These are phyloP conservation scores for Sesia bembeciformis DNA, from an alignment of 2,888 invertebrate species.

Conservation along the genomic window DNA sequence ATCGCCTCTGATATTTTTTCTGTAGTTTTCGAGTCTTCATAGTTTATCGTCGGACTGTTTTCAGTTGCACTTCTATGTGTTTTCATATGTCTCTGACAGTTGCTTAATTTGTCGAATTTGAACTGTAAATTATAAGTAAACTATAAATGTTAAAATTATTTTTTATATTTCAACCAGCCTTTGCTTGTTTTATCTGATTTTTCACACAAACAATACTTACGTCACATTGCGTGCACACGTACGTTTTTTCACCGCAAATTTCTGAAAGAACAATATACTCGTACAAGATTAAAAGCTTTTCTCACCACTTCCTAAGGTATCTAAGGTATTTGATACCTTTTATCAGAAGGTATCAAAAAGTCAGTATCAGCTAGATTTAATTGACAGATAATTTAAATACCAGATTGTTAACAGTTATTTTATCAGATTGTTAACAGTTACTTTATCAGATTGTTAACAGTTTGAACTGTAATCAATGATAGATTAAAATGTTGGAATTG, in stretches of 20 bases:
- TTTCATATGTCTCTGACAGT: conserved; percentile 43
- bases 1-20: conserved; percentile 8
- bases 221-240: background rate
- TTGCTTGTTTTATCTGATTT: background rate
- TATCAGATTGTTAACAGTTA: no score
- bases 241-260: background rate
- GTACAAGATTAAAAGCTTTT: no score
- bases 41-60: conserved; percentile 3
- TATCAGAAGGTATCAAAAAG: no score
- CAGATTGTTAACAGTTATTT: no score
- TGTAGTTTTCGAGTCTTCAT: conserved; percentile 1
- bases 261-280: background rate
- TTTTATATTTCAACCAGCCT: background rate
- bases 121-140: conserved; percentile 26
- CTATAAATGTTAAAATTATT: no score
- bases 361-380: no score
- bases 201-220: background rate
- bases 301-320: no score
- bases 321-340: no score
- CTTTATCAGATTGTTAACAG: no score
- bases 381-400: no score
- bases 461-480: no score
- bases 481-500: no score
- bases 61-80: conserved; percentile 23
- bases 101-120: conserved; percentile 34